Base-by-base conservation (phyloP, 2,797 vertebrate species). In the Thalassophryne amazonica region DNA sequence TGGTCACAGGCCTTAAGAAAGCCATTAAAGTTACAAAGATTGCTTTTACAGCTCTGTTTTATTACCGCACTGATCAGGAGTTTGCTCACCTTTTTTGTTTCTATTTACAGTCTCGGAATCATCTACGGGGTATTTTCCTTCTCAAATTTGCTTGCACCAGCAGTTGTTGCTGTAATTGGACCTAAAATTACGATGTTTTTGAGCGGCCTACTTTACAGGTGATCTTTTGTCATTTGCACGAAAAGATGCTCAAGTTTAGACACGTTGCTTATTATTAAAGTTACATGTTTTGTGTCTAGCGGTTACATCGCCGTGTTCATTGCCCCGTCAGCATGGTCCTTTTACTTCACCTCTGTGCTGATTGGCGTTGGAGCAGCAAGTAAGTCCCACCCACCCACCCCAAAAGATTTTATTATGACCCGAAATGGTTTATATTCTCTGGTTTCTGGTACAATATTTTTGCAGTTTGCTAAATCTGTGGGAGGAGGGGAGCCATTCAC, bases 111-210 rank as follows among this genome's bases (percentile, higher is more conserved):
- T 59, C 88, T 93, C 16, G 91, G 91, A 7, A 91, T 93, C 65
- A 92, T 93, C 78, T 93, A 93, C 78, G 92, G 90, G 41, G 74
- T 93, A 12, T 93, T 93, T 65, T 91, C 92, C 0, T 80, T 91
- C 59, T 86, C 89, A 30, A 93, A 92, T 69, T 63, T 93, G 33
- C 69, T 92, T 1, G 88, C 91, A 4, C 90, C 91, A 3, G 67
- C 78, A 4, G 67, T 86, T 1, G 88, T 93, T 21, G 51, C 88
- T 7, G 55, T 92, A 6, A 51, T 91, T 21, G 90, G 91, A 43
- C 76, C 90, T 2, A 87, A 58, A 36, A 3, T 84, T 0, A 78
- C 86, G 0, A 92, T 93, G 91, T 87, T 93, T 65, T 29, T 91
- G 18, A 92, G 91, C 27, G 91, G 91, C 54, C 53, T 92, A 6